Evolutionary conservation across 2,113 vertebrate genomes (phyloP), one percentile per base, ranked within the genome.

Genomic region (Chunga burmeisteri): DNA sequence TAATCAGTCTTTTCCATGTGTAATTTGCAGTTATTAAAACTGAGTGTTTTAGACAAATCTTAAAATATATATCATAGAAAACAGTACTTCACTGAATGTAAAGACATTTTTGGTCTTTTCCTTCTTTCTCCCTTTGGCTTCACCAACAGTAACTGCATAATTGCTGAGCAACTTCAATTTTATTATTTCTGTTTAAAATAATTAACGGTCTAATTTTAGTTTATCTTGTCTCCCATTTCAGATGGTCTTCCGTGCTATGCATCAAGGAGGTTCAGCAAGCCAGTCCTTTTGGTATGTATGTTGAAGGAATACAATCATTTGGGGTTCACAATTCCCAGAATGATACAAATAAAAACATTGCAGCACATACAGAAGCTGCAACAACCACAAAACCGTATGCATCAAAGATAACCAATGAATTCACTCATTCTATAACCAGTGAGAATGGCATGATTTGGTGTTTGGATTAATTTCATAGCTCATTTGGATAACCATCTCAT

Each of bases 291-390:
- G 32, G 44, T 36, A 5, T 1, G 3, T 11, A 7, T 42, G 25
- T 25, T 55, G 46, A 44, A 72, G 36, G 27, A 71, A 55, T 16
- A 14, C 8, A 27, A 2, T 16, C 12, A 19, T 40, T 38, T 63
- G 58, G 32, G 21, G 18, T 40, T 83, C 71, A 30, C 38, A 20
- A 1, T 38, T 86, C 44, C 75, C 53, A 50, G 67, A 68, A 32
- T 0, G 7, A 63, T 8, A 23, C 0, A 0, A 46, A 32, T 27
- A 30, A 68, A 79, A 71, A 27, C 10, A 47, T 10, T 38, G 50
- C 79, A 81, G 61, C 38, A 36, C 17, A 8, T 21, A 17, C 0
- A 44, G 29, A 65, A 84, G 70, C 61, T 88, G 61, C 61, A 77
- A 16, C 22, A 21, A 22, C 15, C 13, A 18, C 52, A 55, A 50